These are phyloP conservation scores for Sebastes jordani DNA, from an alignment of 2,797 vertebrate species.

Conservation along the genomic window DNA sequence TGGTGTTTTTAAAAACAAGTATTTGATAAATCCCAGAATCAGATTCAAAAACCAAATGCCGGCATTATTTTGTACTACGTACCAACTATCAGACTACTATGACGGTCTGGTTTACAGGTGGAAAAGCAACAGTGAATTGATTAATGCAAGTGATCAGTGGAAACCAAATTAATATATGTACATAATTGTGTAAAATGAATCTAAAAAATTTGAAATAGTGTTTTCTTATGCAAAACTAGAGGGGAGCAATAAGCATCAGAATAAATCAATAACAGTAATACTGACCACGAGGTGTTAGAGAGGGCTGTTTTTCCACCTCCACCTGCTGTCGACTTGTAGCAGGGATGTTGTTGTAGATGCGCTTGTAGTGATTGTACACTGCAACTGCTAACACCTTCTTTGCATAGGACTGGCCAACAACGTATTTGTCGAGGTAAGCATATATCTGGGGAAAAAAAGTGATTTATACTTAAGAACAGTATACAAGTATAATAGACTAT, in stretches of 20 bases:
- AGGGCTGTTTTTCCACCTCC: constrained; percentile 93
- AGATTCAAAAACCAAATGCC: not conserved
- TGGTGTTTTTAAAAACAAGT: not conserved
- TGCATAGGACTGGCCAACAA: constrained; percentile 96
- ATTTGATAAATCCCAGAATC: not conserved
- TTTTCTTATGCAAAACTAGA: not conserved
- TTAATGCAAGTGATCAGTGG: not conserved
- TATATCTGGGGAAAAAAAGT: constrained; percentile 85
- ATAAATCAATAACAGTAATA: constrained; percentile 30
- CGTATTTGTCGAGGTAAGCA: constrained; percentile 97
- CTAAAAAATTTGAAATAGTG: not conserved
- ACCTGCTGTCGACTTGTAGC: constrained; percentile 90
- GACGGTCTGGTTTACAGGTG: not conserved
- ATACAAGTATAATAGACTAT: not conserved
- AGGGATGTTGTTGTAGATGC: constrained; percentile 98
- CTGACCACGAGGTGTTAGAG: constrained; percentile 94
- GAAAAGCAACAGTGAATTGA: not conserved
- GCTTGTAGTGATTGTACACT: constrained; percentile 99
- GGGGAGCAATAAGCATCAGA: not conserved
- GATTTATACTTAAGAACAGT: not conserved
- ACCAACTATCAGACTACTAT: not conserved
- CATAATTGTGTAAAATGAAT: not conserved
- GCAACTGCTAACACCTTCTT: constrained; percentile 98
- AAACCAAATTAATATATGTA: not conserved
- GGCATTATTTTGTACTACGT: not conserved